Percentiles rank a stretch among this genome's conserved stretches.
Evolutionary conservation across 1,140 invertebrate species (phyloP).

Genomic region (Dinoponera quadriceps): DNA sequence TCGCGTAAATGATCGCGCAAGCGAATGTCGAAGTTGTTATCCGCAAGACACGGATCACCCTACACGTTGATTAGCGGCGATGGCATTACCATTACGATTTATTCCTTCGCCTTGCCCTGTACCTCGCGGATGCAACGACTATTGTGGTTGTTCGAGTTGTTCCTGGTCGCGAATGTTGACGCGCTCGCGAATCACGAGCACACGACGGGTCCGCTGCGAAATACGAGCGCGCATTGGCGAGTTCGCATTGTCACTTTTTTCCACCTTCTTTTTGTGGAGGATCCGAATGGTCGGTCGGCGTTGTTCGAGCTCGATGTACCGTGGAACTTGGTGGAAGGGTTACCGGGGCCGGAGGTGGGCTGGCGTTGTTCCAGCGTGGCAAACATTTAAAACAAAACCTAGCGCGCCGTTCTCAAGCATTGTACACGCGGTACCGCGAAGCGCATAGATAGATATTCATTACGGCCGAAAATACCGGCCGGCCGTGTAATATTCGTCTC

Average conservation of each 20-base stretch:
- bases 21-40: not conserved
- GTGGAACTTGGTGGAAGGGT: conserved; percentile 19
- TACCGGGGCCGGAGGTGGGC: conserved; percentile 11
- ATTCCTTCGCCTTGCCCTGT: conserved; percentile 10
- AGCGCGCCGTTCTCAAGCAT: conserved; percentile 44
- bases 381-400: conserved; percentile 73
- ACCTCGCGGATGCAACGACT: conserved; percentile 59
- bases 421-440: conserved; percentile 17
- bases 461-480: conserved; percentile 61
- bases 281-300: conserved; percentile 10
- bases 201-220: conserved; percentile 52
- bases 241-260: conserved; percentile 48
- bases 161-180: conserved; percentile 22
- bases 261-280: conserved; percentile 32
- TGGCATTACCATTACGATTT: conserved; percentile 64
- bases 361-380: conserved; percentile 66
- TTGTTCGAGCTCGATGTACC: conserved; percentile 15
- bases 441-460: conserved; percentile 66
- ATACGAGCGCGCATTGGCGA: conserved; percentile 64
- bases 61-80: not conserved
- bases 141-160: conserved; percentile 60
- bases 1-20: no score
- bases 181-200: conserved; percentile 42
- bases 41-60: not conserved
- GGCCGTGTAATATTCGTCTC: conserved; percentile 61